Conservation (phyloP, 2,797 vertebrate species). For the Lemur catta region DNA sequence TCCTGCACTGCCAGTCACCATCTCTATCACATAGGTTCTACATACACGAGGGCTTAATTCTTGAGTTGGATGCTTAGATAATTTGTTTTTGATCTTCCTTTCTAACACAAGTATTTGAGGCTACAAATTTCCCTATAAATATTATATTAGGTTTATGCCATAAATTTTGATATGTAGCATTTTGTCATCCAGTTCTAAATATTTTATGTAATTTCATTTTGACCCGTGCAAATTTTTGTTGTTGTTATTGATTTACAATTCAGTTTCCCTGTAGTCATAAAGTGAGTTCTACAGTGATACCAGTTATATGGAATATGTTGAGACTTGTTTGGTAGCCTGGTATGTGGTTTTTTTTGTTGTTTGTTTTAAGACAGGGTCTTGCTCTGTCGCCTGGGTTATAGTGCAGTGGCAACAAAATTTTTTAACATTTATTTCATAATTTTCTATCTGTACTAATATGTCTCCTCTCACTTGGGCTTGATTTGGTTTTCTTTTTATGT, state of each 20-base stretch:
- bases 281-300: background rate
- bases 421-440: slow-evolving; percentile 5
- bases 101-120: background rate
- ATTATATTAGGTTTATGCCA: background rate
- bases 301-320: background rate
- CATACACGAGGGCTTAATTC: background rate
- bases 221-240: background rate
- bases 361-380: background rate
- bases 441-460: background rate
- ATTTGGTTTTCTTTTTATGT: background rate
- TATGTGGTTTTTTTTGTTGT: background rate
- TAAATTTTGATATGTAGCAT: background rate
- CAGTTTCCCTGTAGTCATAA: background rate
- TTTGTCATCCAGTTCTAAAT: background rate
- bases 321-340: background rate
- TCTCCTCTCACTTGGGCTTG: background rate
- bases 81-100: background rate
- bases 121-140: background rate
- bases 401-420: background rate
- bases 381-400: background rate
- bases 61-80: background rate
- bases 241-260: background rate
- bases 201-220: background rate
- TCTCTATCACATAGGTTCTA: background rate
- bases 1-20: background rate